Base-by-base conservation (phyloP, 2,113 vertebrate genomes). In the Lichenostomus cassidix region DNA sequence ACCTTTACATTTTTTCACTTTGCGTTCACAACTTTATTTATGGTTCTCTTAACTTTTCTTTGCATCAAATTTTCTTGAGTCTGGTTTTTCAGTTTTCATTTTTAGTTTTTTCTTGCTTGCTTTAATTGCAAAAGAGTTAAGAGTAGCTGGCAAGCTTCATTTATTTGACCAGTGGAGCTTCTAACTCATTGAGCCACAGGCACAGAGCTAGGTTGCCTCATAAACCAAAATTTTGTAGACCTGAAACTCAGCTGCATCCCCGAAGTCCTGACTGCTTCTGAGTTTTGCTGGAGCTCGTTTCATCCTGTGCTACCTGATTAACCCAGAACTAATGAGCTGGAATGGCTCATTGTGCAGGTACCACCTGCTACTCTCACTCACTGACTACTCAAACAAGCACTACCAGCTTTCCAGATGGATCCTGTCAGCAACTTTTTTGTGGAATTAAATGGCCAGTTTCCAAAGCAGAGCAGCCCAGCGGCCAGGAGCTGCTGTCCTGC, bases 381-480 rank as follows among this genome's bases (percentile, higher is more conserved):
- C 62, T 68, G 84, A 58, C 85, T 73, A 47, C 63, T 81, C 63
- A 78, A 80, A 92, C 52, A 85, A 89, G 42, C 68, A 15, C 71
- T 69, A 42, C 59, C 44, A 83, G 60, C 63, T 92, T 94, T 92
- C 81, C 92, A 94, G 87, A 87, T 92, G 84, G 62, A 90, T 87
- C 70, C 85, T 86, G 64, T 94, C 94, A 92, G 62, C 83, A 70
- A 64, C 39, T 95, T 90, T 95, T 87, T 77, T 53, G 52, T 76
- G 85, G 69, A 90, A 83, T 52, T 88, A 65, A 83, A 58, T 58
- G 67, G 78, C 50, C 33, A 2, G 39, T 69, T 95, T 90, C 44
- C 75, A 91, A 67, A 87, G 85, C 31, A 5, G 31, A 68, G 44
- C 56, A 77, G 69, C 55, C 37, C 41, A 3, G 71, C 5, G 2